Percentiles rank a stretch among this genome's conserved stretches.
phyloP scores from a whole-genome alignment of 2,797 vertebrate genomes.

The Eleutherodactylus coqui region DNA sequence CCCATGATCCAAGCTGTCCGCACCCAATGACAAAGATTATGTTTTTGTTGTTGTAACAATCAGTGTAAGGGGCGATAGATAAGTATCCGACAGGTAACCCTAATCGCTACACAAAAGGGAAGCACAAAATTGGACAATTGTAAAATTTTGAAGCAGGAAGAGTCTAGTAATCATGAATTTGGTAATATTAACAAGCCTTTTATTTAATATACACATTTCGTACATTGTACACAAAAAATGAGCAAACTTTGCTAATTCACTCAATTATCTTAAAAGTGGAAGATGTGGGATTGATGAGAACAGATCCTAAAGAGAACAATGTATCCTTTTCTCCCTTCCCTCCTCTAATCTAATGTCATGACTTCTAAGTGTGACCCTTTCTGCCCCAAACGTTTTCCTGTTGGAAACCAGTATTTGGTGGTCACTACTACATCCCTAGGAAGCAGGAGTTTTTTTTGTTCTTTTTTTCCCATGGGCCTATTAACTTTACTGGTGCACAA shows the following conservation, averaged over 20 bases:
- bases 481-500: neutral
- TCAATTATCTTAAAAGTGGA: constrained; percentile 11
- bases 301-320: neutral
- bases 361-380: neutral
- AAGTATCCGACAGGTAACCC: neutral
- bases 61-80: too few species aligned
- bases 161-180: neutral
- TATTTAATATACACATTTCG: constrained; percentile 60
- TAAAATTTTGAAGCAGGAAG: neutral
- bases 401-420: neutral
- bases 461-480: neutral
- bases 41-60: too few species aligned
- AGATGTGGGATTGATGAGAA: neutral
- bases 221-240: constrained; percentile 58
- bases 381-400: neutral
- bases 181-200: constrained; percentile 50
- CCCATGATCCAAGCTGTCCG: too few species aligned
- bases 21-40: too few species aligned
- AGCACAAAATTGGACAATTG: too few species aligned
- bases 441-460: neutral
- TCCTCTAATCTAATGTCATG: neutral
- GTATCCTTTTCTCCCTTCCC: neutral
- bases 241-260: constrained; percentile 24
- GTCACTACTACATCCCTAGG: neutral
- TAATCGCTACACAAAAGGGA: neutral